Evolutionary conservation across 2,797 vertebrate genomes (phyloP), one percentile per base, ranked within the genome.

Genomic region (Pristis pectinata): DNA sequence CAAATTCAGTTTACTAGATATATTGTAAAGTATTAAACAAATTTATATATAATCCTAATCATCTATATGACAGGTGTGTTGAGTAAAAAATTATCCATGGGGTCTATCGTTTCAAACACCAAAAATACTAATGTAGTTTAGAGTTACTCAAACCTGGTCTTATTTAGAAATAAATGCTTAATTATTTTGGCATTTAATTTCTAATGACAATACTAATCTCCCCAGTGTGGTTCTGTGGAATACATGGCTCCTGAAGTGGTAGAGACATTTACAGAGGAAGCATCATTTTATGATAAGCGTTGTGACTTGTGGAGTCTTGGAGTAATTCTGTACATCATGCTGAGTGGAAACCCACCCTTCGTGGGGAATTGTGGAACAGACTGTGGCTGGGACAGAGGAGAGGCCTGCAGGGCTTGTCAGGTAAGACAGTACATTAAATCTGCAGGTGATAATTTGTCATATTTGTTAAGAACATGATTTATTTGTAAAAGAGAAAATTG

Each of bases 161-260:
- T 59, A 87, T 59, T 87, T 74, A 34, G 44, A 72, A 94, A 76
- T 76, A 30, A 53, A 74, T 76, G 92, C 24, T 94, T 17, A 93
- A 74, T 22, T 76, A 76, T 76, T 17, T 74, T 53, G 41, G 4
- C 0, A 17, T 94, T 53, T 74, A 72, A 30, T 74, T 74, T 53
- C 24, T 53, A 53, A 91, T 91, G 37, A 91, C 34, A 91, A 27
- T 30, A 64, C 64, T 94, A 34, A 49, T 72, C 7, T 94, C 44
- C 44, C 72, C 95, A 98, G 97, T 98, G 97, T 30, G 97, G 97
- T 27, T 98, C 97, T 94, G 97, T 97, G 77, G 97, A 98, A 19
- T 98, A 98, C 95, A 98, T 98, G 97, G 97, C 97, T 41, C 97
- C 97, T 0, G 97, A 98, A 94, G 97, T 98, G 95, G 97, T 98